Conservation (phyloP, 2,888 invertebrate species). For the Tetrapedia diversipes region DNA sequence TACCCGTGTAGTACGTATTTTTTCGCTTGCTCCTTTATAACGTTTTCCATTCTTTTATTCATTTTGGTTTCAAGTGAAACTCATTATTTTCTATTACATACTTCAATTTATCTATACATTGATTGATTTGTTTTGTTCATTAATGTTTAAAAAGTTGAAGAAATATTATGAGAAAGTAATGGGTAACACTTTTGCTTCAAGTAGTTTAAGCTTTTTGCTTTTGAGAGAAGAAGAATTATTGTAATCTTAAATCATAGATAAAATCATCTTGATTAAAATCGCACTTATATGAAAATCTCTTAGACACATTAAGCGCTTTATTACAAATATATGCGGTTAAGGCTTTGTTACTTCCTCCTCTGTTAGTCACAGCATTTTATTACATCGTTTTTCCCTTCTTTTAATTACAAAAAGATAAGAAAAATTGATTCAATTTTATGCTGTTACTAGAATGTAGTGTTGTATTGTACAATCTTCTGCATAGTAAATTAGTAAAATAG, state of each 20-base stretch:
- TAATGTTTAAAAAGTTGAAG: not conserved
- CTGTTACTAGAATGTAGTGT: conserved; percentile 48
- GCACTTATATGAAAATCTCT: conserved; percentile 34
- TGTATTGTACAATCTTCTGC: conserved; percentile 42
- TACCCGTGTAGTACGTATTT: conserved; percentile 79
- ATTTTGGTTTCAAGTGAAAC: conserved; percentile 35
- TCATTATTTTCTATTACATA: conserved; percentile 35
- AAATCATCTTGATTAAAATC: conserved; percentile 30
- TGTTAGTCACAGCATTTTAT: conserved; percentile 41
- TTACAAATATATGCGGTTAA: conserved; percentile 48
- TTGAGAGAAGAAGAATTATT: conserved; percentile 29
- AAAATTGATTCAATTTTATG: conserved; percentile 29
- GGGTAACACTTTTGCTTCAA: conserved; percentile 54
- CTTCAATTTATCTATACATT: not conserved
- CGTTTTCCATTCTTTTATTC: conserved; percentile 5
- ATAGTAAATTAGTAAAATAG: conserved; percentile 74
- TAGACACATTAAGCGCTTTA: conserved; percentile 48
- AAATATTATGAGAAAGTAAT: conserved; percentile 34
- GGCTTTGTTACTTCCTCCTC: conserved; percentile 43
- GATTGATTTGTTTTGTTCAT: not conserved
- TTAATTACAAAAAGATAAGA: not conserved
- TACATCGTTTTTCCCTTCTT: not conserved
- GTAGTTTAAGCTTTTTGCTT: conserved; percentile 63
- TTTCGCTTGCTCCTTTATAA: conserved; percentile 53
- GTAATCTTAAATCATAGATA: conserved; percentile 18